phyloP scores from a whole-genome alignment of 2,113 vertebrate species.

The Hippocampus barbouri region DNA sequence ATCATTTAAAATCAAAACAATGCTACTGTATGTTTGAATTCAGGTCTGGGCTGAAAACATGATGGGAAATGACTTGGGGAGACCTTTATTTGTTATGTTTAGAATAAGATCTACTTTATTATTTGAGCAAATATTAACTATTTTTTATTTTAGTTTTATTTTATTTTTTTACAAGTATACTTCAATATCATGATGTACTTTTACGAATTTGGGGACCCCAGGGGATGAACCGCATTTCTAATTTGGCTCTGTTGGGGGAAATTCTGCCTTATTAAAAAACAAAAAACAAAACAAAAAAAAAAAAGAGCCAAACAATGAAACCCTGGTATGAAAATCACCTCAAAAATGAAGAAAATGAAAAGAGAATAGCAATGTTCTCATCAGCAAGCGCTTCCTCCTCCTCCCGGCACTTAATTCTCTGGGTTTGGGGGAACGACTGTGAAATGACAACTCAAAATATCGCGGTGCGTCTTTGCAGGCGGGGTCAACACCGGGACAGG shows the following conservation, averaged over 20 bases:
- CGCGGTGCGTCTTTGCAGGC: constrained; percentile 6
- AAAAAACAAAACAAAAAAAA: background rate
- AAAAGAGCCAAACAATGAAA: background rate
- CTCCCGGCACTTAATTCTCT: background rate
- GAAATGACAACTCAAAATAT: constrained; percentile 1
- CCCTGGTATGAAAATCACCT: no score
- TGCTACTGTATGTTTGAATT: background rate
- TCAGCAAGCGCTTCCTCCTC: background rate
- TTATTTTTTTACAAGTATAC: background rate
- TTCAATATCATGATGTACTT: background rate
- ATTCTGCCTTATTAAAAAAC: no score
- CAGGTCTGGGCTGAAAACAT: no score
- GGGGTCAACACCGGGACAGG: constrained; percentile 39
- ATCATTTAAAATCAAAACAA: background rate
- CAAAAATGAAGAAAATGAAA: background rate
- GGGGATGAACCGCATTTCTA: background rate
- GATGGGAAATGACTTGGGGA: no score
- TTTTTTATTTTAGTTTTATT: background rate
- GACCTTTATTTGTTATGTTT: no score
- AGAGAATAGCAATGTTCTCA: background rate
- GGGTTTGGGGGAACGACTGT: background rate
- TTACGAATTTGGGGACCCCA: background rate
- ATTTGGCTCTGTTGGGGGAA: no score
- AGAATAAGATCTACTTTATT: background rate
- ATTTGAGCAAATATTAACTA: background rate